Percentiles rank a stretch among this genome's conserved stretches.
Conservation (phyloP, 2,797 vertebrate genomes). For the Poecilia picta region DNA sequence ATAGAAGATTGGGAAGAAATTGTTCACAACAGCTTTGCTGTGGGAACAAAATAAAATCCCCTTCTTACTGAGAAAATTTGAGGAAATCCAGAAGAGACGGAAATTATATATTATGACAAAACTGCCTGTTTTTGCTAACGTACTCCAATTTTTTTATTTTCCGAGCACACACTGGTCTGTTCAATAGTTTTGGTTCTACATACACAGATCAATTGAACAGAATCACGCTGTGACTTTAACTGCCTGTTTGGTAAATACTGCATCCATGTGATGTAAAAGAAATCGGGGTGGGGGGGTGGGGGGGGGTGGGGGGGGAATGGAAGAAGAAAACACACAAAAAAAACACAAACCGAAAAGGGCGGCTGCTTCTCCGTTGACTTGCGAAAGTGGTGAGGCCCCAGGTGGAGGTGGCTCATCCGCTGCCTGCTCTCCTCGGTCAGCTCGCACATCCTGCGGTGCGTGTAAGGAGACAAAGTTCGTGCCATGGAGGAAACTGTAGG, state of each 20-base stretch:
- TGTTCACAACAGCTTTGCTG: background rate
- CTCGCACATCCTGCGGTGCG: slow-evolving; percentile 94
- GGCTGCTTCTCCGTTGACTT: slow-evolving; percentile 86
- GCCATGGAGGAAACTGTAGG: slow-evolving; percentile 90
- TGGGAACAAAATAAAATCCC: background rate
- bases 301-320: background rate
- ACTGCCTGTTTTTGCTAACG: background rate
- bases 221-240: background rate
- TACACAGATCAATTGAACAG: background rate
- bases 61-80: background rate
- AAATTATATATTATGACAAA: background rate
- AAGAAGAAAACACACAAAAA: background rate
- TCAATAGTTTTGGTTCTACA: background rate
- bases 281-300: too few species aligned
- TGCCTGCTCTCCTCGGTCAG: slow-evolving; percentile 88
- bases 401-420: slow-evolving; percentile 88
- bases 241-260: background rate
- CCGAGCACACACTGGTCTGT: background rate
- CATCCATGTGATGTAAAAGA: background rate
- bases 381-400: slow-evolving; percentile 93
- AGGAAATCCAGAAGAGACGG: background rate
- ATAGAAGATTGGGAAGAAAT: background rate
- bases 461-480: slow-evolving; percentile 93
- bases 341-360: slow-evolving; percentile 86
- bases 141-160: background rate